Percentiles rank a stretch among this genome's conserved stretches.
phyloP scores from a whole-genome alignment of 1,140 invertebrate species.

The Hetaerina americana region DNA sequence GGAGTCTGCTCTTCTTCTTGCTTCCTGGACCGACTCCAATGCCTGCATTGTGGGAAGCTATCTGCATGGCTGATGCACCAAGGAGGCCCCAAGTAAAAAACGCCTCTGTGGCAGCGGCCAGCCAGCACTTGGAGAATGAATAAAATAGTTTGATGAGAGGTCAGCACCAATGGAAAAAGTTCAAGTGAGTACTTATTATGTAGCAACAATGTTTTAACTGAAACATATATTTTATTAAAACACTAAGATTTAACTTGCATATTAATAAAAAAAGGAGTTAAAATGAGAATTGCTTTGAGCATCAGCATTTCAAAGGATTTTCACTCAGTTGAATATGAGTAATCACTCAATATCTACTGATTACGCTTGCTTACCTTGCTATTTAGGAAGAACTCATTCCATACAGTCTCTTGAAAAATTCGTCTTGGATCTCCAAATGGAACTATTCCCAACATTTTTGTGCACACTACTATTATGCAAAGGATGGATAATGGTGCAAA shows the following conservation, averaged over 20 bases:
- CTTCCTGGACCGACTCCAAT: too few species aligned
- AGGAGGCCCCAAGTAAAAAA: constrained; percentile 82
- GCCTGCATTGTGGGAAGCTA: constrained; percentile 33
- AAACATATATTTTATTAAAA: too few species aligned
- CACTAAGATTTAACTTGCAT: too few species aligned
- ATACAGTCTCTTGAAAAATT: constrained; percentile 59
- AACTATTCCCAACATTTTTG: constrained; percentile 56
- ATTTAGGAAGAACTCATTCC: constrained; percentile 73
- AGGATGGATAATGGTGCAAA: constrained; percentile 58
- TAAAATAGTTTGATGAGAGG: too few species aligned
- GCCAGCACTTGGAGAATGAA: constrained; percentile 51
- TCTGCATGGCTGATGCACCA: constrained; percentile 72
- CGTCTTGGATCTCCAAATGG: constrained; percentile 45
- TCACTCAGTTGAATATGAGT: too few species aligned
- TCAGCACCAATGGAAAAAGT: too few species aligned
- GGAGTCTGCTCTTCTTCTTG: constrained; percentile 54
- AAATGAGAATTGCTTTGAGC: background rate
- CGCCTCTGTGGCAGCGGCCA: constrained; percentile 71
- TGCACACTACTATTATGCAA: constrained; percentile 54
- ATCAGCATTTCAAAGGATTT: background rate
- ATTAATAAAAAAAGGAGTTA: too few species aligned
- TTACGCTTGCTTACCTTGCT: constrained; percentile 45
- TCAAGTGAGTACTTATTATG: too few species aligned
- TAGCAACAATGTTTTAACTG: too few species aligned
- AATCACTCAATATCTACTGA: too few species aligned